Base-by-base conservation (phyloP, 2,797 vertebrate species). In the Protonibea diacanthus region DNA sequence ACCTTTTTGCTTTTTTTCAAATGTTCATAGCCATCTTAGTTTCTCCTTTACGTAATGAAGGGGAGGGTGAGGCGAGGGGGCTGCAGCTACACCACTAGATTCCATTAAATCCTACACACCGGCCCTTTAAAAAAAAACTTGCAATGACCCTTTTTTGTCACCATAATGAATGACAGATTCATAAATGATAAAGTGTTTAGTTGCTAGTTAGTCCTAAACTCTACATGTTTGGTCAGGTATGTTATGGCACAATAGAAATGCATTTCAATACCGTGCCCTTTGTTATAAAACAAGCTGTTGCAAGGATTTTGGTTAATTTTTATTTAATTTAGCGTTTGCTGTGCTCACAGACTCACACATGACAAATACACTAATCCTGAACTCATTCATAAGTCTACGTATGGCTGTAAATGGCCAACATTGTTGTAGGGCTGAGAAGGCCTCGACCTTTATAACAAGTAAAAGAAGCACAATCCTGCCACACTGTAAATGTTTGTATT, bases 241-340 rank as follows among this genome's bases (percentile, higher is more conserved):
- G 7, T 33, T 27, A 33, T 42, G n/a, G 44, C 13, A 7, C 14
- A 38, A 44, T 42, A 25, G 2, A 13, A 0, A 64, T 75, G 21
- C 9, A 44, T 80, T 44, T 40, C 57, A 80, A 57, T 42, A 3
- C 40, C 2, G 23, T 45, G 66, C n/a, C 23, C 45, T 42, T 49
- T 62, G 40, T 81, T 81, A 38, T 33, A 49, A 64, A 82, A 82
- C 49, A 12, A 67, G 53, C 65, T 64, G 56, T 14, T 47, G 25
- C 44, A 17, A 14, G 58, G 47, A 38, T 42, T n/a, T 9, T 18
- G 64, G 69, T 40, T 82, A 47, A 42, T 49, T 59, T 52, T 45
- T 55, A 9, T 38, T 38, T 9, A 38, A 45, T n/a, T 77, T 53
- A 25, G 58, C 15, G 21, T 79, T 68, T 60, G 33, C 47, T 29